Base-by-base conservation (phyloP, 1,140 invertebrate genomes). In the Calliphora vicina region DNA sequence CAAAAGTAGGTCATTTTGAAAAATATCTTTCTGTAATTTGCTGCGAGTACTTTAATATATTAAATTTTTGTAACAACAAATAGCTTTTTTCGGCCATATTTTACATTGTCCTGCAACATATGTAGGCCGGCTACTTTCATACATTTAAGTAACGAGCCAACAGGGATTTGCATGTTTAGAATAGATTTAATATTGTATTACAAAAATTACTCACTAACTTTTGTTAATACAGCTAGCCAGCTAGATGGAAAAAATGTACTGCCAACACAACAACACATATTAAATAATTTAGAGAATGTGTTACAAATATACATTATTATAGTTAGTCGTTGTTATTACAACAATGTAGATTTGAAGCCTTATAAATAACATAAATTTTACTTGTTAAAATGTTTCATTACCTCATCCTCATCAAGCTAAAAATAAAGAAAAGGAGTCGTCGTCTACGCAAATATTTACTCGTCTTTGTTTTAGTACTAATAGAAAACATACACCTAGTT, bases 111-210 rank as follows among this genome's bases (percentile, higher is more conserved):
- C n/a, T 57, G 50, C 50, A 67, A 67, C 61, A 25, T 67, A 67
- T 67, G 61, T 67, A 10, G 61, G 61, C 61, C 10, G 35, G 10
- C 35, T 35, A 35, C 5, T 35, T 10, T 35, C 35, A 35, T 35
- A 2, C 35, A 35, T 35, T 35, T 35, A 35, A 35, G 1, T 35
- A 35, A 35, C 1, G 35, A 6, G 6, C 35, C 35, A 35, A 23
- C 23, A 67, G 61, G 61, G 61, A 67, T 67, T 67, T 67, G 61
- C 61, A 67, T 67, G 61, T 67, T 67, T 10, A 67, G n/a, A 67
- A 23, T 20, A 67, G 20, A 67, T 67, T 20, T 20, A 67, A 67
- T 67, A 67, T 67, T 23, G 23, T 23, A 25, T 67, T 25, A 67
- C n/a, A 23, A 10, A 67, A 67, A 67, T 67, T 20, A 67, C 20